phyloP scores from a whole-genome alignment of 2,113 vertebrate species.

The Colius striatus region DNA sequence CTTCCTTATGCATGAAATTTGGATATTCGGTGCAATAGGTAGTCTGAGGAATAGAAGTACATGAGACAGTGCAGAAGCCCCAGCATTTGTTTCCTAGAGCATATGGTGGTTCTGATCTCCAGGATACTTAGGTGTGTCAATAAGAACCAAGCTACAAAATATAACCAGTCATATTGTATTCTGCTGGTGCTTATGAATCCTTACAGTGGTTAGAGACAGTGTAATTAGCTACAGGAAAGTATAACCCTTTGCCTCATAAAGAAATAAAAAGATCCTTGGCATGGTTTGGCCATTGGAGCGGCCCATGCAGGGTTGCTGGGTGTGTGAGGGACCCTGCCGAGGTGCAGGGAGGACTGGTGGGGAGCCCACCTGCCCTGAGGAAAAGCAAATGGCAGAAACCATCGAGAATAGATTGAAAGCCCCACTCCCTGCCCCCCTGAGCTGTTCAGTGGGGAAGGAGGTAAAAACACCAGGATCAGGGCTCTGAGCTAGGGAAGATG shows the following conservation, averaged over 20 bases:
- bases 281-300: too few species aligned
- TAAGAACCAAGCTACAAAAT: constrained; percentile 5
- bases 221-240: neutral
- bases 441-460: too few species aligned
- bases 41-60: neutral
- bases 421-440: too few species aligned
- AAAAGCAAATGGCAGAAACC: too few species aligned
- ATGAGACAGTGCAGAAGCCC: neutral
- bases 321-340: too few species aligned
- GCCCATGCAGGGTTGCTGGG: too few species aligned
- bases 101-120: constrained; percentile 43
- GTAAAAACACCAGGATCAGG: too few species aligned
- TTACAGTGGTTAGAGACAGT: neutral
- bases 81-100: neutral
- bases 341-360: too few species aligned
- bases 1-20: neutral
- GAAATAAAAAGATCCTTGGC: neutral
- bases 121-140: neutral
- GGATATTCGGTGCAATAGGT: neutral
- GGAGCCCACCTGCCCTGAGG: too few species aligned
- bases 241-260: neutral
- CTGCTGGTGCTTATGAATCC: neutral
- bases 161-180: constrained; percentile 2
- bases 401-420: too few species aligned
- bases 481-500: too few species aligned